These are phyloP conservation scores for Ostrea edulis DNA, from an alignment of 1,140 invertebrate species.

Conservation along the genomic window DNA sequence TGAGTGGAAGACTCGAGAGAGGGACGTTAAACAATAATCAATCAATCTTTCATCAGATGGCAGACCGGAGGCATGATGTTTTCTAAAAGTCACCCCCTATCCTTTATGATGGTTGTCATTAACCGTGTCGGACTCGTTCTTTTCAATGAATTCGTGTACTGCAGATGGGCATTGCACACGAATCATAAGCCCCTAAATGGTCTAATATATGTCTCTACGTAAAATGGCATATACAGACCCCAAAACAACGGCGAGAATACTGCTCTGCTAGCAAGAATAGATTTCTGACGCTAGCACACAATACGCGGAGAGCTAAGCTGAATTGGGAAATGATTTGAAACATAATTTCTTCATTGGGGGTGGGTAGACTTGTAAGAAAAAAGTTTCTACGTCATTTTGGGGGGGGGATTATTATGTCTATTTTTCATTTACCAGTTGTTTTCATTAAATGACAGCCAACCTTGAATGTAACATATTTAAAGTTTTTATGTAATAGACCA, in stretches of 20 bases:
- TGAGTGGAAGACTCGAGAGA: no score
- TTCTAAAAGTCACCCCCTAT: no score
- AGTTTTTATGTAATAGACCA: no score
- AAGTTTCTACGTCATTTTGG: not conserved
- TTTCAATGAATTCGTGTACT: not conserved
- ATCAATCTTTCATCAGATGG: no score
- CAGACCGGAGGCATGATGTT: no score
- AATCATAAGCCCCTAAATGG: not conserved
- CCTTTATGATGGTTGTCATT: no score
- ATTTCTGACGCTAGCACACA: not conserved
- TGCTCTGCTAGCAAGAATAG: slow-evolving; percentile 8
- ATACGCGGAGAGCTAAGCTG: not conserved
- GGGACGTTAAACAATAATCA: no score
- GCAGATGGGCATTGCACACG: not conserved
- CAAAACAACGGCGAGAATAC: slow-evolving; percentile 38
- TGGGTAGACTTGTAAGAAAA: not conserved
- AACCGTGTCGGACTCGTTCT: not conserved
- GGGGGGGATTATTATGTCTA: not conserved
- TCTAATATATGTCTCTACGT: no score
- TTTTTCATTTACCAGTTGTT: not conserved
- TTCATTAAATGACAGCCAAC: no score
- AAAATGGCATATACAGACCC: slow-evolving; percentile 21
- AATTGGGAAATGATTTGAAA: not conserved
- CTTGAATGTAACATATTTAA: no score
- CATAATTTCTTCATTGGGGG: not conserved